phyloP scores from a whole-genome alignment of 2,888 invertebrate genomes.

The Mystacides longicornis region DNA sequence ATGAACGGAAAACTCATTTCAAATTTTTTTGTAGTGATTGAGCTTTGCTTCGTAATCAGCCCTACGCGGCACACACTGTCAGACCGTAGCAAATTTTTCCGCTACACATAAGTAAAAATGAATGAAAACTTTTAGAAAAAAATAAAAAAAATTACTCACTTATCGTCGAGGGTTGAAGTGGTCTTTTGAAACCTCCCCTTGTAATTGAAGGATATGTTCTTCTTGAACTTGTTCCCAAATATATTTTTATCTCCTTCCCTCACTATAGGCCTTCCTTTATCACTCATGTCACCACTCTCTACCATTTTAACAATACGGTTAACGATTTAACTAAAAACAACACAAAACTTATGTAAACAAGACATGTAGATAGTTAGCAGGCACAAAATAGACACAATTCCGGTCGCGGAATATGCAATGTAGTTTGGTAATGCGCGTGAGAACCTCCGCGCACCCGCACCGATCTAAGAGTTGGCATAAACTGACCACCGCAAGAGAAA shows the following conservation, averaged over 20 bases:
- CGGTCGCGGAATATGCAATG: too few species aligned
- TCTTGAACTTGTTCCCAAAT: conserved; percentile 12
- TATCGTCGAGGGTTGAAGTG: conserved; percentile 21
- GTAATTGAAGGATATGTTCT: conserved; percentile 13
- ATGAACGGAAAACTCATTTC: too few species aligned
- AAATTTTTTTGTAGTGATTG: too few species aligned
- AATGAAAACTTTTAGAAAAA: neutral
- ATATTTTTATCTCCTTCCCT: conserved; percentile 5
- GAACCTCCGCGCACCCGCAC: neutral
- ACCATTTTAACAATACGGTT: conserved; percentile 6
- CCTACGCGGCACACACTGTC: too few species aligned
- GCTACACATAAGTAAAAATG: too few species aligned
- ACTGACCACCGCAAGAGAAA: neutral
- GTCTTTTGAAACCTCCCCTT: conserved; percentile 22
- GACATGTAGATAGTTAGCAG: neutral
- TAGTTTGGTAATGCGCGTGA: neutral
- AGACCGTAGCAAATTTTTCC: too few species aligned
- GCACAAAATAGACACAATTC: too few species aligned
- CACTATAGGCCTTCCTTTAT: too few species aligned
- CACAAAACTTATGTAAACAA: neutral
- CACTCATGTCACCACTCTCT: conserved; percentile 3
- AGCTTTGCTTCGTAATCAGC: too few species aligned
- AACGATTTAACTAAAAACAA: conserved; percentile 1
- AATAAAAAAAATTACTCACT: conserved; percentile 18
- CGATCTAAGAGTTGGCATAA: neutral